phyloP scores from a whole-genome alignment of 2,113 vertebrate species.

The Paracanthobrama guichenoti region DNA sequence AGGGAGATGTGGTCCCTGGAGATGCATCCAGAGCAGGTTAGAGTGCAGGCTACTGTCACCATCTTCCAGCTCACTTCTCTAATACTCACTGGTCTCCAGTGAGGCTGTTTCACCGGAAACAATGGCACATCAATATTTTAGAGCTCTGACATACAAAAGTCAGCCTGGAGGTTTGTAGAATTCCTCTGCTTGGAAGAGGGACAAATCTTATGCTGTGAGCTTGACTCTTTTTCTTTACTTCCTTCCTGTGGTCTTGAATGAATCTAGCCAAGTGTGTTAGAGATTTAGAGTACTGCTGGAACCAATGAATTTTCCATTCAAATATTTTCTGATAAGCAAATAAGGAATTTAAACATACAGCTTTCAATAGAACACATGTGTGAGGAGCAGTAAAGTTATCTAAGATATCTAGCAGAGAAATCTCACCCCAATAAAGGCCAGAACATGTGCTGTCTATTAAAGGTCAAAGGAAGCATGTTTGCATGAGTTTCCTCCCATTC shows the following conservation, averaged over 20 bases:
- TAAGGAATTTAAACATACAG: not conserved
- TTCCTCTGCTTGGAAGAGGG: slow-evolving; percentile 26
- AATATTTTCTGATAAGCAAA: not conserved
- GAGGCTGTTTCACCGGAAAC: slow-evolving; percentile 29
- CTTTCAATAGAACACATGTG: not conserved
- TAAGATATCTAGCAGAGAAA: not conserved
- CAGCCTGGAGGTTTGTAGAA: slow-evolving; percentile 40
- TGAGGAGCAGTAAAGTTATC: slow-evolving; percentile 4
- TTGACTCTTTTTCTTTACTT: slow-evolving; percentile 14
- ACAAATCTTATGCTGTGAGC: slow-evolving; percentile 24
- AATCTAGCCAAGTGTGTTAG: not conserved
- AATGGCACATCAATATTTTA: slow-evolving; percentile 59
- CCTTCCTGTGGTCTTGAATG: slow-evolving; percentile 19
- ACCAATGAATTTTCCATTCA: not conserved
- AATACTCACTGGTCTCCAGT: slow-evolving; percentile 39
- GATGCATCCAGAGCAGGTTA: slow-evolving; percentile 35
- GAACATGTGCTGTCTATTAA: slow-evolving; percentile 41
- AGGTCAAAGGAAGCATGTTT: slow-evolving; percentile 26
- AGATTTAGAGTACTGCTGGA: slow-evolving; percentile 6
- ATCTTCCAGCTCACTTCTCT: slow-evolving; percentile 49
- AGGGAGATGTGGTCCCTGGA: slow-evolving; percentile 12
- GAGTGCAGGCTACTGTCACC: slow-evolving; percentile 50
- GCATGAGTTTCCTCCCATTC: slow-evolving; percentile 19
- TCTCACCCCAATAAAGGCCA: slow-evolving; percentile 10
- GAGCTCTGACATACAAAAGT: slow-evolving; percentile 40